Base-by-base conservation (phyloP, 1,140 invertebrate genomes). In the Pararge aegeria region DNA sequence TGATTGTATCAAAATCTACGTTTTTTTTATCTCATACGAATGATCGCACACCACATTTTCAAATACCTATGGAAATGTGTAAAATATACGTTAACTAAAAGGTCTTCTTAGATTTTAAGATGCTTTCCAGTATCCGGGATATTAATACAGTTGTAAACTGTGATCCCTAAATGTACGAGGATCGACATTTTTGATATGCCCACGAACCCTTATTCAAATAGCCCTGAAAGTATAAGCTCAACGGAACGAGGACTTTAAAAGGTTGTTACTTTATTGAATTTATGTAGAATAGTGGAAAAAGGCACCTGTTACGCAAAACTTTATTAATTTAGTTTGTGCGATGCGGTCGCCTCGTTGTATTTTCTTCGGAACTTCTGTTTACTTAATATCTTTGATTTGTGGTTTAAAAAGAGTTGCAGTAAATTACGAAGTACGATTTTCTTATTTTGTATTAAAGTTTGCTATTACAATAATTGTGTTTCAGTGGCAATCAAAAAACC, bases 261-360 rank as follows among this genome's bases (percentile, higher is more conserved):
- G 42, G 42, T 46, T 46, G 46, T 49, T 29, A 49, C 46, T 49
- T 49, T 49, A 49, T 49, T 49, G 46, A 49, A 49, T 49, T 49
- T 49, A 49, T 49, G 46, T 49, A 49, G 46, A 49, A 49, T 49
- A 49, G 46, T 49, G 46, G 21, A 49, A 49, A 27, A 24, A 21
- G 46, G 46, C 46, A 49, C 46, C 46, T 49, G 46, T 49, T 49
- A 27, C 46, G 46, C 13, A 49, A 34, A 49, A 49, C 46, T 49
- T 49, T 49, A 49, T 49, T 49, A 49, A 49, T 49, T 49, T 49
- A 49, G 46, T 49, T 49, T 20, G 42, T 21, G 12, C 21, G 46
- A 49, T 49, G 46, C 46, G 46, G 46, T 49, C 46, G 46, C n/a
- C 20, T 6, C 16, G 21, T 49, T 49, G 24, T 49, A 29, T 49